Evolutionary conservation across 1,140 invertebrate genomes (phyloP).

Genomic region (Atopsyche davidsoni): DNA sequence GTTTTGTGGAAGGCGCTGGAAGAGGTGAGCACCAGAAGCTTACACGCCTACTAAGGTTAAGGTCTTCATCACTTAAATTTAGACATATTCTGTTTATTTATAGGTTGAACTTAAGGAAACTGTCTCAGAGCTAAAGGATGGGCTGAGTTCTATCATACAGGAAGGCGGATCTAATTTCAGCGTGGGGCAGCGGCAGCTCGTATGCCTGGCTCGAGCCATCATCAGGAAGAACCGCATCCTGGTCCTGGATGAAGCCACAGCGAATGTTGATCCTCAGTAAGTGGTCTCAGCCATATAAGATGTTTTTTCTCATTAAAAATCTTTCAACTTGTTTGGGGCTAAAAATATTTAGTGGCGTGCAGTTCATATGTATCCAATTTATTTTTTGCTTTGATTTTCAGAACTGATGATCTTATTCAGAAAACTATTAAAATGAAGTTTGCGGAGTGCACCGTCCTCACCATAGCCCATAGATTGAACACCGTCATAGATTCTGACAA

Average conservation of each 20-base stretch:
- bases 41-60: too few relatives aligned
- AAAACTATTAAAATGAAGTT: conserved; percentile 51
- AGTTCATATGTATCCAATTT: too few relatives aligned
- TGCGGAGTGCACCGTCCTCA: conserved; percentile 57
- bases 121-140: conserved; percentile 43
- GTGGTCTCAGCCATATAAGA: too few relatives aligned
- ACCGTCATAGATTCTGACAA: conserved; percentile 54
- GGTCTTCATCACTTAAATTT: too few relatives aligned
- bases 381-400: conserved; percentile 24
- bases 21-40: too few relatives aligned
- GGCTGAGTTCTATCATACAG: too few relatives aligned
- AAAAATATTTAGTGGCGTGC: too few relatives aligned
- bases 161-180: conserved; percentile 68
- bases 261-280: conserved; percentile 64
- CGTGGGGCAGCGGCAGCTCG: conserved; percentile 71
- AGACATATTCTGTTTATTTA: too few relatives aligned
- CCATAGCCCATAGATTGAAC: conserved; percentile 66
- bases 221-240: conserved; percentile 69
- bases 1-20: conserved; percentile 59
- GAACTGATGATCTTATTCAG: conserved; percentile 51
- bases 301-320: too few relatives aligned
- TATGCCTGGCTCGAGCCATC: conserved; percentile 73
- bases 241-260: conserved; percentile 71
- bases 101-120: conserved; percentile 61
- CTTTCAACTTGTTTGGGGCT: too few relatives aligned